phyloP scores from a whole-genome alignment of 2,797 vertebrate species.

The Melanotaenia nigrans region DNA sequence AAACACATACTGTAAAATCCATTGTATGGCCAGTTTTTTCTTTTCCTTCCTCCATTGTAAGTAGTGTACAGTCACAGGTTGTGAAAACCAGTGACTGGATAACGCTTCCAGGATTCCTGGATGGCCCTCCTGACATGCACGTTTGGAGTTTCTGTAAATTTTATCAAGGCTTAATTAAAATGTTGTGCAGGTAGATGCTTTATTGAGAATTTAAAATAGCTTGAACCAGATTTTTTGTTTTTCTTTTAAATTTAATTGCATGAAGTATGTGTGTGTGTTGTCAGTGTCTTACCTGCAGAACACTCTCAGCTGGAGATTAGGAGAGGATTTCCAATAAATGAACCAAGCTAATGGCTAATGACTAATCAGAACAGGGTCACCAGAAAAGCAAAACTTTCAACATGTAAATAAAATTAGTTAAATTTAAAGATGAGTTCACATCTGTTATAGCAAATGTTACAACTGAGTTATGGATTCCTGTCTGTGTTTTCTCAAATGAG shows the following conservation, averaged over 20 bases:
- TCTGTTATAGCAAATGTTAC: neutral
- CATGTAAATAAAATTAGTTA: neutral
- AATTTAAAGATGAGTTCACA: neutral
- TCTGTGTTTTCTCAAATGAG: neutral
- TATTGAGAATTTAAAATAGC: neutral
- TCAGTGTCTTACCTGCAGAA: neutral
- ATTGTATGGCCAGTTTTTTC: neutral
- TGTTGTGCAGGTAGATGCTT: neutral
- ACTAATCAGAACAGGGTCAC: neutral
- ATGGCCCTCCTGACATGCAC: neutral
- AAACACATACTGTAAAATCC: neutral
- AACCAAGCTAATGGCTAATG: neutral
- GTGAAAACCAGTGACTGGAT: neutral
- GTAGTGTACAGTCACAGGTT: neutral
- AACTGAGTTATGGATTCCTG: neutral
- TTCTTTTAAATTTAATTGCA: neutral
- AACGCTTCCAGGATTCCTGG: neutral
- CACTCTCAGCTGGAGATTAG: neutral
- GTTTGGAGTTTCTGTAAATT: neutral
- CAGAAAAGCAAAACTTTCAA: neutral
- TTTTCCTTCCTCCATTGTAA: neutral
- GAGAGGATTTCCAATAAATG: neutral
- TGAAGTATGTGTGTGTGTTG: neutral
- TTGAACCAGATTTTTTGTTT: neutral
- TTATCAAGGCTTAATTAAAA: neutral